These are phyloP conservation scores for Pangasius macronema DNA, from an alignment of 2,797 vertebrate genomes.

Conservation along the genomic window DNA sequence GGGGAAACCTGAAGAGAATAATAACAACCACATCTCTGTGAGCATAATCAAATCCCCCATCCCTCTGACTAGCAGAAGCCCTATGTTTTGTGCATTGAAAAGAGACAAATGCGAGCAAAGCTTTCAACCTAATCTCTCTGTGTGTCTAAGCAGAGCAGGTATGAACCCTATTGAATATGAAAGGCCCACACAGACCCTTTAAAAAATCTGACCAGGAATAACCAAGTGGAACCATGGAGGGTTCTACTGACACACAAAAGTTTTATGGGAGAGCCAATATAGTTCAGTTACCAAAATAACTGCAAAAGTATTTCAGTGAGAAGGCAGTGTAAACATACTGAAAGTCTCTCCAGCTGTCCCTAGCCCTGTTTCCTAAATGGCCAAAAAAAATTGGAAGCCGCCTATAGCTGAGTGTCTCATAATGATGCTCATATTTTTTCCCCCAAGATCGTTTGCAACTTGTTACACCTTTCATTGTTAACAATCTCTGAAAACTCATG, in stretches of 20 bases:
- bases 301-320: conserved; percentile 68
- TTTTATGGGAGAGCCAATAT: conserved; percentile 33
- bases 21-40: conserved; percentile 58
- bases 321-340: conserved; percentile 78
- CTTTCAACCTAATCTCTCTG: conserved; percentile 67
- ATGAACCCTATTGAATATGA: conserved; percentile 86
- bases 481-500: conserved; percentile 51
- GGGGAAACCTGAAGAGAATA: conserved; percentile 61
- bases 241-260: conserved; percentile 47
- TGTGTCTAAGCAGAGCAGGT: conserved; percentile 75
- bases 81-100: conserved; percentile 81
- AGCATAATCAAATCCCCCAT: conserved; percentile 56
- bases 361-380: conserved; percentile 35
- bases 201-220: conserved; percentile 42
- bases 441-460: conserved; percentile 16
- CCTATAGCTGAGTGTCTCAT: conserved; percentile 21
- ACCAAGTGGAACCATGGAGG: conserved; percentile 38
- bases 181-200: conserved; percentile 69
- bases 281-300: conserved; percentile 15
- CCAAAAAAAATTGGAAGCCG: conserved; percentile 27
- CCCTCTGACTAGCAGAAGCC: conserved; percentile 58
- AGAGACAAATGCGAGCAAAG: conserved; percentile 77
- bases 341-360: conserved; percentile 45
- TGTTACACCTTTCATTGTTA: conserved; percentile 46
- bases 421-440: conserved; percentile 20